Evolutionary conservation across 2,888 invertebrate genomes (phyloP).

Genomic region (Atherix ibis): DNA sequence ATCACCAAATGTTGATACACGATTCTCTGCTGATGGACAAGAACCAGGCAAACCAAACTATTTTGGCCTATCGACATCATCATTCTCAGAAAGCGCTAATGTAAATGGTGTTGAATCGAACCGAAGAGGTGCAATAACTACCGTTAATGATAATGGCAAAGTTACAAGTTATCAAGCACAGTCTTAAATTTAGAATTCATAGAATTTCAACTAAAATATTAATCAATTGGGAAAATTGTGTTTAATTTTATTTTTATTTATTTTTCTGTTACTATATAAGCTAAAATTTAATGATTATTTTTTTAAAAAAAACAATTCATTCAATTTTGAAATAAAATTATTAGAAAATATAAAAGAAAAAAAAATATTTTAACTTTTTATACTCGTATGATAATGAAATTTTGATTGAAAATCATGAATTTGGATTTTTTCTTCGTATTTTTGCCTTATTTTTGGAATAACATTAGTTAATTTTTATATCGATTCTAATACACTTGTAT

Average conservation of each 20-base stretch:
- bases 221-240: no score
- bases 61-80: slow-evolving; percentile 46
- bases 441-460: no score
- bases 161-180: slow-evolving; percentile 39
- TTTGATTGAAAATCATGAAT: no score
- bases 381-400: no score
- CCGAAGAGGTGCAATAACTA: slow-evolving; percentile 44
- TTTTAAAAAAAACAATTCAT: no score
- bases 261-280: not conserved
- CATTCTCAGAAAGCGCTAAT: slow-evolving; percentile 41
- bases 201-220: not conserved
- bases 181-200: slow-evolving; percentile 16
- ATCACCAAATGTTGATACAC: slow-evolving; percentile 35
- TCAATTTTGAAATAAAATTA: no score
- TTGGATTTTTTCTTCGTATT: no score
- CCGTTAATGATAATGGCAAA: slow-evolving; percentile 59
- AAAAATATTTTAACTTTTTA: no score
- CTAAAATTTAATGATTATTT: no score
- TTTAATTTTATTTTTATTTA: not conserved
- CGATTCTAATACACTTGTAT: no score
- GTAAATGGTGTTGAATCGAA: slow-evolving; percentile 41
- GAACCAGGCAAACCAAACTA: slow-evolving; percentile 21
- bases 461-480: no score
- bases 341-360: no score
- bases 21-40: slow-evolving; percentile 21